Base-by-base conservation (phyloP, 23 tunicate genomes). In the Ciona savignyi region DNA sequence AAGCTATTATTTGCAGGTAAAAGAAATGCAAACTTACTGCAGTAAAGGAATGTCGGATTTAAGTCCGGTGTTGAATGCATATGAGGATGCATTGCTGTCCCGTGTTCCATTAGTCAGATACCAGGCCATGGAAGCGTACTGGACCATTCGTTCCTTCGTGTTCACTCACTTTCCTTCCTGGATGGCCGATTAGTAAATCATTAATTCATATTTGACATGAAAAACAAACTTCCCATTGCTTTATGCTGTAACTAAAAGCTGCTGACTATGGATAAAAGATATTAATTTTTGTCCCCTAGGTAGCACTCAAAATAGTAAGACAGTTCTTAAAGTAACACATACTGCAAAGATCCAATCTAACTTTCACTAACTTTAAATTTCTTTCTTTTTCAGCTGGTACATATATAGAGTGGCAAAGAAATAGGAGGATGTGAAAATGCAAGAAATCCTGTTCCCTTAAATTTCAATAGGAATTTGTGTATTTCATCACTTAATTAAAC, bases 81-180 rank as follows among this genome's bases (percentile, higher is more conserved):
- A 94, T 72, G 94, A 88, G 51, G 95, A 88, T 62, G 99, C 99
- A 2, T 76, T 94, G 64, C 72, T 94, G 19, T 78, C 95, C 0
- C 30, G 83, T 27, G 35, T 60, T 33, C 99, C 99, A 1, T 67
- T 79, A 51, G 78, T 71, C 25, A 34, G 95, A 60, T 94, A 94
- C 71, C 87, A 87, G 32, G 95, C 99, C 3, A 94, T 94, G 99
- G 70, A 66, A 28, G 74, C 79, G 0, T 94, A 87, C 60, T 94
- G 99, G 99, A 78, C 80, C 4, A 65, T 87, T 4, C 75, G 95
- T 42, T 72, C 83, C 3, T 87, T 94, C 32, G 73, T 94, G 11
- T 89, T 88, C 49, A 88, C 99, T 0, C 88, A 81, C 62, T 79
- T 94, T 34, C 99, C 99, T 21, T 70, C 90, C 27, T 4, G 33